Evolutionary conservation across 2,888 invertebrate species (phyloP), one percentile per base, ranked within the genome.

Genomic region (Ennomos quercinarius): DNA sequence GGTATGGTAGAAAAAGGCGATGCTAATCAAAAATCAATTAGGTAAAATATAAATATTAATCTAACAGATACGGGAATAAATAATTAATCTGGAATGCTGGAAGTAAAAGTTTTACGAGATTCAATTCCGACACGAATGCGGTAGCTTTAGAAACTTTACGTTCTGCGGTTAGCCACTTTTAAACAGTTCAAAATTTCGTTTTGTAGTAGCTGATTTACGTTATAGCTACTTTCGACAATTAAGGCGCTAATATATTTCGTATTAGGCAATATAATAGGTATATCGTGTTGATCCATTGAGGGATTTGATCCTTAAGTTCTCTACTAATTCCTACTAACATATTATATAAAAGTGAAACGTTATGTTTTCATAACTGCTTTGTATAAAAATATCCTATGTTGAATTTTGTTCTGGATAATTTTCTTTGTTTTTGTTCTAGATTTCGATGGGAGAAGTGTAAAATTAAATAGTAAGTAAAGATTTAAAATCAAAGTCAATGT

Each of bases 161-260:
- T 76, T 74, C 67, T 66, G 80, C 64, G 84, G 87, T 74, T 67
- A 63, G 57, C 77, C 76, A 68, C 68, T 70, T 67, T 75, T 69
- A 62, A 76, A 81, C 73, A 76, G 76, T 76, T 81, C 67, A 68
- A 77, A 76, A 77, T 73, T 71, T 74, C 64, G 67, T 73, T 67
- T 82, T 76, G 80, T 72, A 68, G 70, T 50, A 55, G 58, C 61
- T 34, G 13, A 8, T 17, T 48, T 12, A 27, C 10, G 44, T 38
- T 36, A 11, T 37, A 38, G 12, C 9, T 48, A 13, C 43, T 47
- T 42, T 47, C 9, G 37, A 38, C 10, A 5, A 10, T 35, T 46
- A 42, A 54, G 11, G 17, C 13, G 27, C 6, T 27, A 27, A 27
- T 27, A 27, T 27, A 6, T 6, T 27, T 27, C 6, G 3, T 27